phyloP scores from a whole-genome alignment of 2,113 vertebrate genomes.

The Rhegmatorhina hoffmannsi region DNA sequence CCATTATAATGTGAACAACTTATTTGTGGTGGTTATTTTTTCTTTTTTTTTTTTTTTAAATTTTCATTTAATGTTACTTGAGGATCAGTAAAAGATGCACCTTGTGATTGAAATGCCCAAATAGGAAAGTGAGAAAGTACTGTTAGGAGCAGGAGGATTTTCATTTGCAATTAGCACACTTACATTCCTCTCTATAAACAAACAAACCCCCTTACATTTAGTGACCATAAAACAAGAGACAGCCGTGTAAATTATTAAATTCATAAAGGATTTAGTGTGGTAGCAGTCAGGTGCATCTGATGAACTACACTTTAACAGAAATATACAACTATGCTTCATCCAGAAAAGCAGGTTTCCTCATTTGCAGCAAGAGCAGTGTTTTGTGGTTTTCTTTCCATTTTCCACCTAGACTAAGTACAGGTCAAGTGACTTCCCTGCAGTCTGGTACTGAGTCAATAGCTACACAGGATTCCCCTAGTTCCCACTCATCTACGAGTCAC shows the following conservation, averaged over 20 bases:
- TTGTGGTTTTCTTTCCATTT: background rate
- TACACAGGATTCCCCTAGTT: constrained; percentile 24
- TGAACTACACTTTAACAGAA: background rate
- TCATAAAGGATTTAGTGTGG: background rate
- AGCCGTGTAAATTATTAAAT: background rate
- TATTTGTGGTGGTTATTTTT: background rate
- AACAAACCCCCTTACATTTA: background rate
- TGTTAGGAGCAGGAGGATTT: background rate
- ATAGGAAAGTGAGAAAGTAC: background rate
- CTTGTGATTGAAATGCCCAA: background rate
- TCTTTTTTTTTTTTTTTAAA: background rate
- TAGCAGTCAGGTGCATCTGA: background rate
- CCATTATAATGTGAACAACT: background rate
- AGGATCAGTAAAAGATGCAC: background rate
- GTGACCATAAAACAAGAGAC: background rate
- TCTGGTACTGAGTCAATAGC: constrained; percentile 7
- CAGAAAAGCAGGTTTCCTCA: background rate
- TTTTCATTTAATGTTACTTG: background rate
- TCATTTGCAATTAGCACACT: background rate
- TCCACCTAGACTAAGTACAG: background rate
- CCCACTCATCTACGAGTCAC: background rate
- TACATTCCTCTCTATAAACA: background rate
- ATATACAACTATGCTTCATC: background rate
- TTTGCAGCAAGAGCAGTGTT: background rate
- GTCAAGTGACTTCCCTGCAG: background rate